Evolutionary conservation across 2,113 vertebrate species (phyloP), one percentile per base, ranked within the genome.

Genomic region (Melanocharis versteri): DNA sequence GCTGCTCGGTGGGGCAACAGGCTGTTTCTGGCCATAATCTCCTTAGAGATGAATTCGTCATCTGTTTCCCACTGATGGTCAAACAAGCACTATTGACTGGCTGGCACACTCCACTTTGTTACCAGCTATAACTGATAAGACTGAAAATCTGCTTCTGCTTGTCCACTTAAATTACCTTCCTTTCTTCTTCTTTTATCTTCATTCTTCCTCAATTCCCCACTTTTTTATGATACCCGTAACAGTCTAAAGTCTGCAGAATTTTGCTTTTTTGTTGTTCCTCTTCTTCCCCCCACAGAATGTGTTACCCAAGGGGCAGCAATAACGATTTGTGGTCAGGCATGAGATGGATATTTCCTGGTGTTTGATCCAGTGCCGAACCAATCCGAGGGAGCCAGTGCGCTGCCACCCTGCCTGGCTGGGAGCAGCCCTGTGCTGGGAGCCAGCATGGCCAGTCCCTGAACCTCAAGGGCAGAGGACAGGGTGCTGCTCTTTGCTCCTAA

Each of bases 71-170:
- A 51, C 27, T 4, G 31, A 23, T 23, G 81, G 42, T 17, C 65
- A 62, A 87, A 57, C 19, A 26, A 89, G 64, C 69, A 24, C 61
- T 17, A 15, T 9, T 62, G 84, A 44, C 42, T 35, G 81, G 20
- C 4, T 42, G 35, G 39, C 42, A 39, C 0, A 0, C 19, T 51
- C 81, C 13, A 4, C 77, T 53, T 42, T 2, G 1, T 54, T 75
- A 42, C 17, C 33, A n/a, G 3, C 15, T 33, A 2, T 33, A 47
- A 53, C 65, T 23, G 54, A 11, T 65, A 30, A 31, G 30, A 21
- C 9, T 62, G 5, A 35, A 71, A 82, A 79, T 39, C 51, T 68
- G 28, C 31, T 77, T 48, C 75, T 80, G 33, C 45, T 61, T 73
- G 40, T 57, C 73, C 60, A 10, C 33, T 47, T 47, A 9, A 39